Evolutionary conservation across 2,888 invertebrate species (phyloP).

Genomic region (Cryptocheilus praepositus): DNA sequence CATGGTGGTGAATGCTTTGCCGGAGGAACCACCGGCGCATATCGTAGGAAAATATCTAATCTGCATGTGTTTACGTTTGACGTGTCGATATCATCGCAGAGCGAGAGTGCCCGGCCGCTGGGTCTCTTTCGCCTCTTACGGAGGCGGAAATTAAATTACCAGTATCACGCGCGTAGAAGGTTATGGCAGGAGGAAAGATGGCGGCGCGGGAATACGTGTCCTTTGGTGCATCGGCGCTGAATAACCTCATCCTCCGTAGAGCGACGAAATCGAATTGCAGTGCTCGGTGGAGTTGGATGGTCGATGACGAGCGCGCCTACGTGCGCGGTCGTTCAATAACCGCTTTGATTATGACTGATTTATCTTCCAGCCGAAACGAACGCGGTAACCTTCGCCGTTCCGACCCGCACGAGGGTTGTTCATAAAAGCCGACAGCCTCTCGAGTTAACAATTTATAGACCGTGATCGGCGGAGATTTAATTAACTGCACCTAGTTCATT

Average conservation of each 20-base stretch:
- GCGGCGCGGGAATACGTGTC: constrained; percentile 7
- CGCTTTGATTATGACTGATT: too few species aligned
- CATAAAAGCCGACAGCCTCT: too few species aligned
- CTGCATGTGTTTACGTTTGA: constrained; percentile 68
- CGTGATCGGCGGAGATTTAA: too few species aligned
- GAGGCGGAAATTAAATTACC: constrained; percentile 47
- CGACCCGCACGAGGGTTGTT: too few species aligned
- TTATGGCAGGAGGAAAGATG: constrained; percentile 8
- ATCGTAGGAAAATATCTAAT: constrained; percentile 66
- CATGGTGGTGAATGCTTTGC: constrained; percentile 57
- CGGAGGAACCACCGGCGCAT: constrained; percentile 43
- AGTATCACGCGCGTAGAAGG: constrained; percentile 5
- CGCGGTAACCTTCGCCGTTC: too few species aligned
- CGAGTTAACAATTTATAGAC: too few species aligned
- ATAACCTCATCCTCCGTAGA: background rate
- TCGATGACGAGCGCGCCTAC: constrained; percentile 12
- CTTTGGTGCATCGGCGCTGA: constrained; percentile 9
- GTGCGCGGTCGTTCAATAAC: background rate
- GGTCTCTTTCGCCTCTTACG: constrained; percentile 46
- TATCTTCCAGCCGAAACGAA: too few species aligned
- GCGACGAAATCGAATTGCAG: constrained; percentile 25
- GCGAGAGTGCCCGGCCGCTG: constrained; percentile 14
- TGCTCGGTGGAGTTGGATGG: constrained; percentile 14
- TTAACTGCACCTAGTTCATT: too few species aligned
- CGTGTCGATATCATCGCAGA: constrained; percentile 50